Percentiles rank a stretch among this genome's conserved stretches.
phyloP scores from a whole-genome alignment of 2,888 invertebrate genomes.

The Mythimna loreyi region DNA sequence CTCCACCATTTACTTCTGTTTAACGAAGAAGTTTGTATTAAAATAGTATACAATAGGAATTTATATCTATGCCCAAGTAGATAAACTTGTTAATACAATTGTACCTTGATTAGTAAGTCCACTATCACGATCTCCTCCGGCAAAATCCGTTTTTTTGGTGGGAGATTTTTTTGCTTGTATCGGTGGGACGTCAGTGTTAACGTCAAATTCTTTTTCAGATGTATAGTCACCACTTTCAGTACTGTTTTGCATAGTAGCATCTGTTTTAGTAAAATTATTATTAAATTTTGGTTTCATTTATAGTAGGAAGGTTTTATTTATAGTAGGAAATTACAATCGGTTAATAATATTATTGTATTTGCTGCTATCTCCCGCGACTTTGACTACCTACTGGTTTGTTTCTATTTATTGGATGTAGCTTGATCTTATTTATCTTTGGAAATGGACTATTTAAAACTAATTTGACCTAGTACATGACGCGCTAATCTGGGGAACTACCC shows the following conservation, averaged over 20 bases:
- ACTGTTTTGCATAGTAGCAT: slow-evolving; percentile 12
- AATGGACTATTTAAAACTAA: too few relatives aligned
- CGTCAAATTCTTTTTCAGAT: slow-evolving; percentile 32
- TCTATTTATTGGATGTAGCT: too few relatives aligned
- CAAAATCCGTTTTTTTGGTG: slow-evolving; percentile 18
- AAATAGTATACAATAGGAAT: background rate
- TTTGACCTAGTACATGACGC: too few relatives aligned
- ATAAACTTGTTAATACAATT: background rate
- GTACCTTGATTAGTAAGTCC: slow-evolving; percentile 5
- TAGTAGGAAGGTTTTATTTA: background rate
- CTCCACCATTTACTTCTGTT: slow-evolving; percentile 18
- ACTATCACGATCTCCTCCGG: slow-evolving; percentile 53
- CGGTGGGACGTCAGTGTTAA: slow-evolving; percentile 15
- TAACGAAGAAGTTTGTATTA: background rate
- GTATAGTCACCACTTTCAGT: slow-evolving; percentile 41
- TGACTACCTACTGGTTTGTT: too few relatives aligned
- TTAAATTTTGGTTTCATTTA: background rate
- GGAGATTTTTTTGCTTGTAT: slow-evolving; percentile 1
- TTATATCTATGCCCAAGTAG: background rate
- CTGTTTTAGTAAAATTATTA: slow-evolving; percentile 8
- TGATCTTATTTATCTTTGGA: too few relatives aligned
- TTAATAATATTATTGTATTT: too few relatives aligned
- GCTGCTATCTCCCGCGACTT: too few relatives aligned
- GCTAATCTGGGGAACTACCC: too few relatives aligned
- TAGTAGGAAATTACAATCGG: too few relatives aligned